A percentile compares a stretch with the other conserved stretches of the same genome.
Evolutionary conservation across 2,113 vertebrate species (phyloP).

Genomic region (Anseranas semipalmata): DNA sequence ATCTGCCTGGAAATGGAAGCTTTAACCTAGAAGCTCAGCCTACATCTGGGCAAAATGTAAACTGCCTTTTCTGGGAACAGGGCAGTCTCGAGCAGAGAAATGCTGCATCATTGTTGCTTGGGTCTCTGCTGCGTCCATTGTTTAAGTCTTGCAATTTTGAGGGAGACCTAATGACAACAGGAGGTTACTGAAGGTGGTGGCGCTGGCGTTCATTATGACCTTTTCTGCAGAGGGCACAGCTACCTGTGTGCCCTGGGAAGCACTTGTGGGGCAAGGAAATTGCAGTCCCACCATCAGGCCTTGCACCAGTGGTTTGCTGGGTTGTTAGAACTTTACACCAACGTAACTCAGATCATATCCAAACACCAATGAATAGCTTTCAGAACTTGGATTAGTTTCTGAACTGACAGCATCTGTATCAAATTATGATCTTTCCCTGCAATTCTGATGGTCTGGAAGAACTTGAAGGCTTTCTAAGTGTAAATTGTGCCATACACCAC

Average conservation of each 20-base stretch:
- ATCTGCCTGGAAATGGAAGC: neutral
- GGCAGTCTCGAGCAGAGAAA: neutral
- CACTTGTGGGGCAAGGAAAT: neutral
- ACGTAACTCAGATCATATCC: accelerated
- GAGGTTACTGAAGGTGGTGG: neutral
- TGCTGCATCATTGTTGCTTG: neutral
- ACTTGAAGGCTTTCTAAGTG: neutral
- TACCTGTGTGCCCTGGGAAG: neutral
- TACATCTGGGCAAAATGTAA: neutral
- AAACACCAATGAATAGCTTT: neutral
- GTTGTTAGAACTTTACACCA: neutral
- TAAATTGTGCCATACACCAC: accelerated
- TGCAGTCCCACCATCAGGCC: accelerated
- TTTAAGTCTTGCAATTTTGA: neutral
- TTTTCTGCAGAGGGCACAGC: neutral
- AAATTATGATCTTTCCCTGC: neutral
- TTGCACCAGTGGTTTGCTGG: accelerated
- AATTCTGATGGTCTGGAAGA: neutral
- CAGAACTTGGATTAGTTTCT: neutral
- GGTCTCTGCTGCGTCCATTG: neutral
- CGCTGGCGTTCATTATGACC: neutral
- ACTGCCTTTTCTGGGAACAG: neutral
- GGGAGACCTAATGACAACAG: neutral
- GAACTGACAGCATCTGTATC: neutral
- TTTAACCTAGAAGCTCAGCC: neutral